Evolutionary conservation across 2,113 vertebrate genomes (phyloP).

Genomic region (Scopus umbretta): DNA sequence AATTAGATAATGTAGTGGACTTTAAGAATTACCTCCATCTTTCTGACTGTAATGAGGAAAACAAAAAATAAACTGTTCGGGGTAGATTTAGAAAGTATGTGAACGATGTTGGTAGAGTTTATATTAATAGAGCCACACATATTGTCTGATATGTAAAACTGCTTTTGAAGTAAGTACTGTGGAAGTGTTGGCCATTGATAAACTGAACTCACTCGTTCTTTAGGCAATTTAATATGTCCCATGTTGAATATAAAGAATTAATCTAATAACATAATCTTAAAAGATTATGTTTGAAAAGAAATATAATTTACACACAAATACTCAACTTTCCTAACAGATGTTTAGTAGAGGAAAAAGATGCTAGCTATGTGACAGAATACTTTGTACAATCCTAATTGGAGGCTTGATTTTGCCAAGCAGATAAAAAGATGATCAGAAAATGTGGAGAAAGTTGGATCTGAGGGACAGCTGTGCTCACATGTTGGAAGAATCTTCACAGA

Average conservation of each 20-base stretch:
- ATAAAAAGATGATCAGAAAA: conserved; percentile 16
- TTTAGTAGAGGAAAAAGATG: background rate
- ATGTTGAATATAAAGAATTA: background rate
- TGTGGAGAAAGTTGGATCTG: background rate
- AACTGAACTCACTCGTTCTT: background rate
- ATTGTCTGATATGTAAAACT: background rate
- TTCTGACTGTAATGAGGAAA: background rate
- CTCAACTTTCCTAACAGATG: background rate
- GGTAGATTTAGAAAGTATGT: background rate
- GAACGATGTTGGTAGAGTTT: background rate
- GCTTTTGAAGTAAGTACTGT: background rate
- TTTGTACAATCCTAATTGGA: background rate
- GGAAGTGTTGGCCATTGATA: background rate
- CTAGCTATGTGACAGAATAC: background rate
- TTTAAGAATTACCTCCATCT: background rate
- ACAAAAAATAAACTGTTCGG: background rate
- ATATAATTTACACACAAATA: background rate
- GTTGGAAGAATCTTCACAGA: conserved; percentile 21
- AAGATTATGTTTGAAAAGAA: background rate
- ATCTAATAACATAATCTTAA: background rate
- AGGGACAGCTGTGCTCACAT: conserved; percentile 21
- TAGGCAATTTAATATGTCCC: background rate
- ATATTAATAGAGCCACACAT: background rate
- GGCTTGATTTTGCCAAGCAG: conserved; percentile 28
- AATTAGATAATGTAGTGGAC: background rate